Conservation (phyloP, 2,797 vertebrate genomes). For the Eulemur coronatus region DNA sequence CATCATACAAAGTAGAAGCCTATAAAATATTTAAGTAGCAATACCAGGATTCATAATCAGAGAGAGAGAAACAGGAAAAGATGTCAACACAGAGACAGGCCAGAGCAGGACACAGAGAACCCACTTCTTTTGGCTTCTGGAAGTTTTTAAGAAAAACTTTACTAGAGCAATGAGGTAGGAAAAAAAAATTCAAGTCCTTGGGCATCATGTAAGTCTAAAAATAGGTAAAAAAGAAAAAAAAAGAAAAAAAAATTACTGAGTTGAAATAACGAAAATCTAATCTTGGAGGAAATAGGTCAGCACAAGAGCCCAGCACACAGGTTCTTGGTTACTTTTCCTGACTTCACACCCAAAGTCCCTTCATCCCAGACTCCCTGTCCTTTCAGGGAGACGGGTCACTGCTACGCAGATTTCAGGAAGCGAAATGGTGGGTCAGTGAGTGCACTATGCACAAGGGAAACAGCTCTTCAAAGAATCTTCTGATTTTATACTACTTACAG, state of each 20-base stretch:
- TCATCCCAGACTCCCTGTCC: background rate
- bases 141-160: conserved; percentile 20
- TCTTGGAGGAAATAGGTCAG: background rate
- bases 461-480: background rate
- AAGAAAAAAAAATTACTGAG: background rate
- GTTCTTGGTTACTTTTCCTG: background rate
- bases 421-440: background rate
- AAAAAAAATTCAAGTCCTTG: background rate
- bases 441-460: background rate
- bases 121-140: background rate
- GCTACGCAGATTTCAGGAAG: background rate
- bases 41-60: background rate
- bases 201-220: background rate
- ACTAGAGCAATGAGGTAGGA: background rate
- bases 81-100: background rate
- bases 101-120: background rate
- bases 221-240: background rate
- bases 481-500: background rate
- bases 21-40: conserved; percentile 65
- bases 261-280: background rate
- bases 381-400: background rate
- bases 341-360: accelerated
- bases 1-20: conserved; percentile 53
- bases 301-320: background rate
- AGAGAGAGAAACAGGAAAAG: conserved; percentile 11